A percentile compares a stretch with the other conserved stretches of the same genome.
Conservation (phyloP, 2,113 vertebrate genomes). For the Hippocampus mohnikei region DNA sequence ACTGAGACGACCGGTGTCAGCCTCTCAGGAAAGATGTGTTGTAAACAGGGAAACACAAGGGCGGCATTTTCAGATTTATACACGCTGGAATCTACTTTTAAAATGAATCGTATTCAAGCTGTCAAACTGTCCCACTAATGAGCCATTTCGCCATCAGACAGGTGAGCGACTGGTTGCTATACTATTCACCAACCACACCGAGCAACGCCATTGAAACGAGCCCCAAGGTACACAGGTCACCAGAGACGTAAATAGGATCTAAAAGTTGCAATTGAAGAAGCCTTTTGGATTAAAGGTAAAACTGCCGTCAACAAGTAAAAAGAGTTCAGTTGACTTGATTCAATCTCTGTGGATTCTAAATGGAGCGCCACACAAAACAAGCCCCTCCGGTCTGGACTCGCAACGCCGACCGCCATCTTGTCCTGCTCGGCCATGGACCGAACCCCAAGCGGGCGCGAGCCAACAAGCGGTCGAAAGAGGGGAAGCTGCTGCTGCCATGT, state of each 20-base stretch:
- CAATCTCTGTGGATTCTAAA: neutral
- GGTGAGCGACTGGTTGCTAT: neutral
- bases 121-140: neutral
- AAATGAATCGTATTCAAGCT: too few species aligned
- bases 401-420: constrained; percentile 22
- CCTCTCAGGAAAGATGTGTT: too few species aligned
- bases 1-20: too few species aligned
- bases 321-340: neutral
- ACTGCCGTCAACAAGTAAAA: neutral
- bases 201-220: neutral
- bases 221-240: neutral
- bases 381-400: constrained; percentile 57
- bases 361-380: constrained; percentile 60
- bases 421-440: constrained; percentile 44
- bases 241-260: neutral
- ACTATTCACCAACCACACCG: neutral
- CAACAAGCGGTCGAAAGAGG: neutral
- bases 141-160: neutral
- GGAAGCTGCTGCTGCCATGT: neutral
- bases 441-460: constrained; percentile 30
- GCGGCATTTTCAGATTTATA: too few species aligned
- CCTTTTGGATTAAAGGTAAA: neutral
- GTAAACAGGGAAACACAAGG: too few species aligned
- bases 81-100: too few species aligned
- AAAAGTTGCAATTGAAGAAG: too few species aligned